phyloP scores from a whole-genome alignment of 2,888 invertebrate genomes.

The Cyclophora albipunctata region DNA sequence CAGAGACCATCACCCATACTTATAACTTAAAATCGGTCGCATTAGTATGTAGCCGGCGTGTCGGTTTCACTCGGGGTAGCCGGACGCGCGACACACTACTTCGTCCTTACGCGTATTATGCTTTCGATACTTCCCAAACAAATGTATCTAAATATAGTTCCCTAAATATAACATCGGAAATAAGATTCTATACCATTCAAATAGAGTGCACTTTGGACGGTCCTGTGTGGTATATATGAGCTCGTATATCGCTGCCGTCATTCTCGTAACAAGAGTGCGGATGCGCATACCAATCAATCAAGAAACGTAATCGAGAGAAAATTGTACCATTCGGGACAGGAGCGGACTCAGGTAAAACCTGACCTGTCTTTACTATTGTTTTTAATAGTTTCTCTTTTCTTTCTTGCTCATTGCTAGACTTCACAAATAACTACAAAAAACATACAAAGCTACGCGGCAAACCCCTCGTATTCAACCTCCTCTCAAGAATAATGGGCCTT shows the following conservation, averaged over 20 bases:
- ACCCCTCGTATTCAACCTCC: too few relatives aligned
- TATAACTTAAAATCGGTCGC: slow-evolving; percentile 52
- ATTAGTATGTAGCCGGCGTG: slow-evolving; percentile 63
- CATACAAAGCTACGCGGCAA: too few relatives aligned
- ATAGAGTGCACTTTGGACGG: slow-evolving; percentile 25
- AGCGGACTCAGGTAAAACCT: slow-evolving; percentile 20
- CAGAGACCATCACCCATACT: slow-evolving; percentile 51
- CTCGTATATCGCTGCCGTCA: slow-evolving; percentile 59
- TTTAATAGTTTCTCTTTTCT: too few relatives aligned
- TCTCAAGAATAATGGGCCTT: too few relatives aligned
- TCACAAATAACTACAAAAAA: too few relatives aligned
- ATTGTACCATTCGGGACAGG: slow-evolving; percentile 50
- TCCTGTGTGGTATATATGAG: slow-evolving; percentile 15
- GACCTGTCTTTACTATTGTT: too few relatives aligned
- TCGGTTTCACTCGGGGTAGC: slow-evolving; percentile 58
- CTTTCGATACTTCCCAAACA: slow-evolving; percentile 54
- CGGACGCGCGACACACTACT: slow-evolving; percentile 45
- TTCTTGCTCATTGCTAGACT: too few relatives aligned
- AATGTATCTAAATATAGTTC: slow-evolving; percentile 36
- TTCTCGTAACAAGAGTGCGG: slow-evolving; percentile 55
- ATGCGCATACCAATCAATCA: slow-evolving; percentile 54
- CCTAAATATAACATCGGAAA: slow-evolving; percentile 20
- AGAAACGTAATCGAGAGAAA: slow-evolving; percentile 69
- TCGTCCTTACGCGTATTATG: slow-evolving; percentile 50
- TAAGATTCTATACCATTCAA: slow-evolving; percentile 17